Conservation (phyloP, 2,797 vertebrate species). For the Saxicola maurus region DNA sequence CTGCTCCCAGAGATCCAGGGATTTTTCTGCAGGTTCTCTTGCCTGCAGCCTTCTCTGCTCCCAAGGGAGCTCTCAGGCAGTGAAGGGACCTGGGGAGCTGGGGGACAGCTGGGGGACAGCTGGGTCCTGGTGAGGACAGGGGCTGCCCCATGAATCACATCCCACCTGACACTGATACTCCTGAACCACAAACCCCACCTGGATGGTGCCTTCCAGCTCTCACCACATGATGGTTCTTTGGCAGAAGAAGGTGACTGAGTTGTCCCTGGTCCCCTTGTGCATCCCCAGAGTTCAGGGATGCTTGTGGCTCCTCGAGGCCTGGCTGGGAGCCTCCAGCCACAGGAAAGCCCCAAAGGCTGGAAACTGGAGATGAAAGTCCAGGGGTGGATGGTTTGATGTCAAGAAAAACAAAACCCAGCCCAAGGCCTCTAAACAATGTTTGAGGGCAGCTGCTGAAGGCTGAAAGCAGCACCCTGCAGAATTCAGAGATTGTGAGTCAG, state of each 20-base stretch:
- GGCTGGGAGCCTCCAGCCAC: not conserved
- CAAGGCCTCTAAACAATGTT: not conserved
- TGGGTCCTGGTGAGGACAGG: not conserved
- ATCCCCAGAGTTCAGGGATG: not conserved
- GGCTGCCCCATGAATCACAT: not conserved
- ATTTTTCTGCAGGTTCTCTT: not conserved
- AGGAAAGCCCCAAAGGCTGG: not conserved
- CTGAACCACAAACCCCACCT: not conserved
- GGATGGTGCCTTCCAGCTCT: not conserved
- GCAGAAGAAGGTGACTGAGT: not conserved
- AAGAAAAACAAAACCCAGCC: not conserved
- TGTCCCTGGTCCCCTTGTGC: not conserved
- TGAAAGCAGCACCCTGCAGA: not conserved
- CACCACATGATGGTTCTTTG: rapidly evolving
- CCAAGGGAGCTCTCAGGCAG: not conserved
- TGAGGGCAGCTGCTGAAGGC: not conserved
- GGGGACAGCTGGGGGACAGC: not conserved
- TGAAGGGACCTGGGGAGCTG: not conserved
- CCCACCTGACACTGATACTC: not conserved
- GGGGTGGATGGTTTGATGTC: not conserved
- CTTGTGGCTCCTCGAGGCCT: rapidly evolving
- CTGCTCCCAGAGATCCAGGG: not conserved
- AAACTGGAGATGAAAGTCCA: not conserved
- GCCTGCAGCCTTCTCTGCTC: not conserved
- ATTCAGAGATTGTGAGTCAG: not conserved